phyloP scores from a whole-genome alignment of 2,113 vertebrate genomes.

The Serilophus lunatus region DNA sequence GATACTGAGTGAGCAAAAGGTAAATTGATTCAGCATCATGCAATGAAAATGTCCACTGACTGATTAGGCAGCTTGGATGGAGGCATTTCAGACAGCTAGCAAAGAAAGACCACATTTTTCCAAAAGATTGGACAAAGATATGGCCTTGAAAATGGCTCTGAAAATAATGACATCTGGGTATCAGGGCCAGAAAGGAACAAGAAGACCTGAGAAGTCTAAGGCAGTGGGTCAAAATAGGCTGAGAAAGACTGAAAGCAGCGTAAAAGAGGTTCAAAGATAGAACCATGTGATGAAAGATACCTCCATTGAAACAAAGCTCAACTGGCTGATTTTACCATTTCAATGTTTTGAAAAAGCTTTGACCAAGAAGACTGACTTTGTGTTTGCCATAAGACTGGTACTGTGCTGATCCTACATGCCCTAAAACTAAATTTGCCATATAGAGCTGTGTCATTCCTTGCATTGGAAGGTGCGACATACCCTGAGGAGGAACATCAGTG shows the following conservation, averaged over 20 bases:
- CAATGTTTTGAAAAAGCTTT: neutral
- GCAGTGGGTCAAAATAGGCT: neutral
- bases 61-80: neutral
- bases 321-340: neutral
- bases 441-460: neutral
- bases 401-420: neutral
- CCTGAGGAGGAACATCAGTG: neutral
- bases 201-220: neutral
- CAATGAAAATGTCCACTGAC: neutral
- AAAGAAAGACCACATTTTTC: neutral
- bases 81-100: neutral
- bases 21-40: neutral
- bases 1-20: neutral
- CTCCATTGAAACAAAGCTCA: neutral
- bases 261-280: neutral
- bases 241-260: neutral
- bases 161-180: neutral
- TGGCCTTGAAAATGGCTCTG: accelerated
- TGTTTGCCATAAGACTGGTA: neutral
- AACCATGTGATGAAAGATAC: neutral
- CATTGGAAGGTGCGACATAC: neutral
- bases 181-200: neutral
- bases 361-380: neutral
- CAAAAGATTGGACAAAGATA: neutral
- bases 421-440: neutral